Base-by-base conservation (phyloP, 1,140 invertebrate species). In the Eueides isabella region DNA sequence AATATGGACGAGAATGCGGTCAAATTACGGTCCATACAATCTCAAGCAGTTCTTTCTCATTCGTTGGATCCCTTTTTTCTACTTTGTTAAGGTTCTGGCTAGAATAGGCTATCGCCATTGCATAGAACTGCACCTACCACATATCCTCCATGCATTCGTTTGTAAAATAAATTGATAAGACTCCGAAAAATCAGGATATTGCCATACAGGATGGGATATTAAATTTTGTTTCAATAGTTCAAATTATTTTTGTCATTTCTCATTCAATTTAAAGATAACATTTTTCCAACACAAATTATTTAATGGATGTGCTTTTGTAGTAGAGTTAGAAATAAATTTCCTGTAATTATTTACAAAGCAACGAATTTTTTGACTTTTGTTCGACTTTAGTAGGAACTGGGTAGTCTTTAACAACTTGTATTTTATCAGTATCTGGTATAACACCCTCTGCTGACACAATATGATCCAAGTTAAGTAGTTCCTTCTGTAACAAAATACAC, bases 11-110 rank as follows among this genome's bases (percentile, higher is more conserved):
- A 76, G 94, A 94, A 67, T 93, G 76, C 75, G n/a, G n/a, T n/a
- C n/a, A n/a, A n/a, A 91, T 85, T 93, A 67, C 66, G 35, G 66
- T 38, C 38, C 66, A 67, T 44, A 67, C 41, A 67, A 67, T 67
- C 26, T 38, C 94, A 26, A 95, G 75, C 61, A 94, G 80, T 89
- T 95, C 94, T 75, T 92, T 90, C 84, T 94, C 88, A 38, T 85
- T 92, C 11, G 80, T 87, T 7, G 71, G 81, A 67, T 91, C 94
- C 76, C 90, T 91, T 63, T 30, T 77, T 83, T 94, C 90, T 2
- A 86, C 81, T 70, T 83, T 76, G 77, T 87, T 92, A 55, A 94
- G 75, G 12, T 80, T 85, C 69, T 90, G 75, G 55, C 86, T 92
- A 0, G 87, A 86, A 75, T 89, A 94, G 2, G 84, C 80, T 9